Evolutionary conservation across 2,113 vertebrate species (phyloP), one percentile per base, ranked within the genome.

Genomic region (Lepus timidus): DNA sequence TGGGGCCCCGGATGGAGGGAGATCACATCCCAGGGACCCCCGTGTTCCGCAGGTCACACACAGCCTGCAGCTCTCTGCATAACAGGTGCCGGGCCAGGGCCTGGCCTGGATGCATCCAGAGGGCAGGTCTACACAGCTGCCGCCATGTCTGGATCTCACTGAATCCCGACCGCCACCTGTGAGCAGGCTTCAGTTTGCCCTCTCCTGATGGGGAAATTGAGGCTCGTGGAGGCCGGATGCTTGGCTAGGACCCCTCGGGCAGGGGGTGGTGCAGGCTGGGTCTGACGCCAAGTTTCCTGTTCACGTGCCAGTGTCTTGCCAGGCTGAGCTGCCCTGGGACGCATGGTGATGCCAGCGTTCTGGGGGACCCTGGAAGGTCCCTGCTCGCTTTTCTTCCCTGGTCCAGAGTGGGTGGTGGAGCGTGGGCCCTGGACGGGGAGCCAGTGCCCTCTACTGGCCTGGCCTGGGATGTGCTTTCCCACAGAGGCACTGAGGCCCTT

Each of bases 101-200:
- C 11, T 36, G 82, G 14, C 11, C 8, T 6, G 49, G 25, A 3
- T 27, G 33, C 86, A 79, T 16, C n/a, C 65, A 44, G 23, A 62
- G 68, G 55, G 49, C 4, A 3, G 74, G 1, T 9, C 27, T 36
- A 49, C 23, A 1, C 3, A 25, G n/a, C 0, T 4, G 36, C 0
- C 39, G 16, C 31, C 14, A 2, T 8, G 1, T 11, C 2, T 0
- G n/a, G 16, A 9, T 8, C 36, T 33, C 27, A 13, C 16, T 1
- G 13, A 12, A 3, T 4, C 67, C 33, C 8, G 0, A 27, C 9
- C 2, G 0, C 55, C 27, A 8, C 11, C 51, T 7, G 64, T 3
- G 10, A n/a, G 3, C n/a, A 4, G 14, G n/a, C 52, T 20, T 67
- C 23, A 1, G 7, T 39, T 12, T 17, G 3, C 20, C 0, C 0